These are phyloP conservation scores for Lordiphosa mommai DNA, from an alignment of 1,140 invertebrate species.

Conservation along the genomic window DNA sequence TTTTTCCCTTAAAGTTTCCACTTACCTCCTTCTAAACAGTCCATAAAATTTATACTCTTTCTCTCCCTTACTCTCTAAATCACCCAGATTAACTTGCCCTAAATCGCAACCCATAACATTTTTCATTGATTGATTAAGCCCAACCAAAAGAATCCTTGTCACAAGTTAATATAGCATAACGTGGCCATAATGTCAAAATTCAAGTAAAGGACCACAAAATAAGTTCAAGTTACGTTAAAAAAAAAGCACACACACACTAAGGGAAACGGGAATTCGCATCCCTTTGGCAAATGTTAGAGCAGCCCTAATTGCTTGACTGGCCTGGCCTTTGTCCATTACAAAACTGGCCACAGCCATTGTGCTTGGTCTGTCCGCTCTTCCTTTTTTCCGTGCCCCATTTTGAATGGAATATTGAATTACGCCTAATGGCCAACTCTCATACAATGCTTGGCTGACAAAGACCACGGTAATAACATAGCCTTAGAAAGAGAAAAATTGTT, in stretches of 20 bases:
- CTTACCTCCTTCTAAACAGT: not conserved
- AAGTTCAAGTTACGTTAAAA: constrained; percentile 53
- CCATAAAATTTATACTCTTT: not conserved
- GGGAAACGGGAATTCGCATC: constrained; percentile 14
- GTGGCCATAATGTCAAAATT: constrained; percentile 20
- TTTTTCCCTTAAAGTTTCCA: not conserved
- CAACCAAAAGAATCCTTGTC: constrained; percentile 10
- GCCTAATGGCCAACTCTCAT: constrained; percentile 48
- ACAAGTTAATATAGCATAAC: constrained; percentile 48
- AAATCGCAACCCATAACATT: not conserved
- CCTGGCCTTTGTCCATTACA: constrained; percentile 14
- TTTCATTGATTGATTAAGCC: constrained; percentile 24
- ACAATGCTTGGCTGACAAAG: constrained; percentile 44
- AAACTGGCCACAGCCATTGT: constrained; percentile 15
- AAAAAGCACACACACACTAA: constrained; percentile 14
- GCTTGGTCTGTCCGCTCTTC: not conserved
- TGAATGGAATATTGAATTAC: constrained; percentile 74
- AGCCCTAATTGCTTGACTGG: constrained; percentile 29
- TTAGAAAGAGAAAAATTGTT: constrained; percentile 13
- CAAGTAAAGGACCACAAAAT: constrained; percentile 12
- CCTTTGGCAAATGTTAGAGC: constrained; percentile 25
- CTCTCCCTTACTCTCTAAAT: not conserved
- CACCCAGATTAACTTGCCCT: constrained; percentile 1
- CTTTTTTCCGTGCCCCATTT: constrained; percentile 11
- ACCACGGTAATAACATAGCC: constrained; percentile 20